Base-by-base conservation (phyloP, 2,888 invertebrate species). In the Diplazon laetatorius region DNA sequence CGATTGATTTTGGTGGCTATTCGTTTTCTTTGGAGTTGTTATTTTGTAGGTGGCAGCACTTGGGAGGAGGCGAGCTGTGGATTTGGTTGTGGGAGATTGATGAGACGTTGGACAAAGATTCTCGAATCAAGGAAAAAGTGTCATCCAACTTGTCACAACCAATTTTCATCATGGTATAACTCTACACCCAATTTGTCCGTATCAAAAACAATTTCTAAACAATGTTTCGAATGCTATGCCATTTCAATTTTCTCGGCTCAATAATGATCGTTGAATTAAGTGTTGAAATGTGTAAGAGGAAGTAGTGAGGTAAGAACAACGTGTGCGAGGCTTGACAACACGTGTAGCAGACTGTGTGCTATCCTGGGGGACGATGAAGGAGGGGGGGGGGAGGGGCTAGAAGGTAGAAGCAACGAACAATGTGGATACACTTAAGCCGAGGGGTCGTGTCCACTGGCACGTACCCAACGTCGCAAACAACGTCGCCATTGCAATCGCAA, bases 401-500 rank as follows among this genome's bases (percentile, higher is more conserved):
- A n/a, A n/a, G n/a, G n/a, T n/a, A n/a, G n/a, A n/a, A n/a, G n/a
- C 35, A 50, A 57, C 22, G 62, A 63, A 72, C 72, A 70, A 50
- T 79, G 79, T 76, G 59, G 71, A 76, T 76, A 76, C 63, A 72
- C 71, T 72, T 87, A 86, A 87, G 85, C 85, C 85, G 82, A 79
- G 79, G 83, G 82, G 69, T 80, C 71, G 80, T 72, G 81, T 82
- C 78, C 74, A 75, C 76, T 71, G 82, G 84, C 86, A 86, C 85
- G 85, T 84, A 81, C 82, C 50, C 78, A 72, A 30, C 57, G 68
- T 42, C 68, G 71, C 50, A 57, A 63, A 79, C 72, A 59, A 59
- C 39, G n/a, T 42, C 42, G 42, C n/a, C 10, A 42, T n/a, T 42
- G 42, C 42, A 42, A n/a, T 42, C 62, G 55, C 68, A 22, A 18